A percentile compares a stretch with the other conserved stretches of the same genome.
Conservation (phyloP, 53 echinoderm and acorn worm species). For the Holothuria leucospilota region DNA sequence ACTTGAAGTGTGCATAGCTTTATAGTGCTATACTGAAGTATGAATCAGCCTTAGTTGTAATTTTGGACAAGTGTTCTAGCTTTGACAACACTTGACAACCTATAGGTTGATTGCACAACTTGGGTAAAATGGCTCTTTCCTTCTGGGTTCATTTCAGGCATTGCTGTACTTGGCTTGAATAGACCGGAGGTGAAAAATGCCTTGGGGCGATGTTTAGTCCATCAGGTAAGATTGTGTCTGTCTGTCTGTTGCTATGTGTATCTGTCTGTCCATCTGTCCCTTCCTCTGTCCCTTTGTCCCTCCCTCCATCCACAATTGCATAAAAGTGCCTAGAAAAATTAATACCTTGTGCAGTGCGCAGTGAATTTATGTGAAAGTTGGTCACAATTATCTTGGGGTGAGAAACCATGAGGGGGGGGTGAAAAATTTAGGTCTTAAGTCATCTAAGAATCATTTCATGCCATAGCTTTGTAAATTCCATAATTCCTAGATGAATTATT, state of each 20-base stretch:
- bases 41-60: too few species aligned
- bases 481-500: too few species aligned
- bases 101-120: not conserved
- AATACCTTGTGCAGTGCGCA: not conserved
- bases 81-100: not conserved
- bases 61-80: too few species aligned
- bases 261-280: not conserved
- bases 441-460: too few species aligned
- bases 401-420: too few species aligned
- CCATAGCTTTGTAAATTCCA: too few species aligned
- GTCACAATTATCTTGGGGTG: too few species aligned
- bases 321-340: not conserved
- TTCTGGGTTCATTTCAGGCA: conserved; percentile 57
- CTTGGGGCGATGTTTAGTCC: conserved; percentile 69
- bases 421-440: too few species aligned
- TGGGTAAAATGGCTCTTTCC: not conserved
- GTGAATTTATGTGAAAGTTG: too few species aligned
- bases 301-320: not conserved
- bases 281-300: not conserved
- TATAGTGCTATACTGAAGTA: too few species aligned
- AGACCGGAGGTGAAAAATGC: conserved; percentile 86
- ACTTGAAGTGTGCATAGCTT: too few species aligned
- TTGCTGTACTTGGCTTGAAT: conserved; percentile 85
- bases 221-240: conserved; percentile 7
- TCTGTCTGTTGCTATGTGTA: not conserved